Evolutionary conservation across 2,888 invertebrate species (phyloP), one percentile per base, ranked within the genome.

Genomic region (Apamea epomidion): DNA sequence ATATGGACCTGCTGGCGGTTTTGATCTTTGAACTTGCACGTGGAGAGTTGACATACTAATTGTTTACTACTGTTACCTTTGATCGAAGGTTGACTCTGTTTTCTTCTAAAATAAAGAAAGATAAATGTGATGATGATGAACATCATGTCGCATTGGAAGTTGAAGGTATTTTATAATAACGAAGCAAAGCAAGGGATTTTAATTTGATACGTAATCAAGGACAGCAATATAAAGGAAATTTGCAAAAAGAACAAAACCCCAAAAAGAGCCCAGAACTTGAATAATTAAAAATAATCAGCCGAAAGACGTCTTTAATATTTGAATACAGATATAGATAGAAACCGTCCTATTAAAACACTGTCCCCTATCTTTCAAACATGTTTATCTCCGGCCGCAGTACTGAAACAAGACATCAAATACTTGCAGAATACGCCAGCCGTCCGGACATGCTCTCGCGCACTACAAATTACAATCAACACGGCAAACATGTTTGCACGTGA

Each of bases 401-500:
- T 73, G 76, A 81, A 86, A 86, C 82, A 87, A 85, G 85, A 86
- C 78, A 80, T 86, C 84, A 88, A 82, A 83, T 86, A 80, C 82
- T 92, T 91, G 91, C 93, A 95, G 95, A 96, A 94, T 95, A 92
- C 81, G 83, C 88, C 92, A 65, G 81, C 79, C 87, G 91, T 84
- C 85, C 78, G 92, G 92, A 94, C 95, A 94, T 93, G 94, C 94
- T 91, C 94, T 92, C 89, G 95, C 94, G 95, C 95, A 93, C 97
- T 94, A 97, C 97, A 97, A 97, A 96, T 97, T 96, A 96, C 97
- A 96, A 97, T 97, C 97, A 97, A 97, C 96, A 95, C 93, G 92
- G 91, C 94, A 92, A 93, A 93, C 96, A 93, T 95, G 96, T 96
- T 94, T 94, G 95, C 96, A 95, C 96, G 96, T 96, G 96, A 95